phyloP scores from a whole-genome alignment of 1,140 invertebrate genomes.

The Paraescarpia echinospica region DNA sequence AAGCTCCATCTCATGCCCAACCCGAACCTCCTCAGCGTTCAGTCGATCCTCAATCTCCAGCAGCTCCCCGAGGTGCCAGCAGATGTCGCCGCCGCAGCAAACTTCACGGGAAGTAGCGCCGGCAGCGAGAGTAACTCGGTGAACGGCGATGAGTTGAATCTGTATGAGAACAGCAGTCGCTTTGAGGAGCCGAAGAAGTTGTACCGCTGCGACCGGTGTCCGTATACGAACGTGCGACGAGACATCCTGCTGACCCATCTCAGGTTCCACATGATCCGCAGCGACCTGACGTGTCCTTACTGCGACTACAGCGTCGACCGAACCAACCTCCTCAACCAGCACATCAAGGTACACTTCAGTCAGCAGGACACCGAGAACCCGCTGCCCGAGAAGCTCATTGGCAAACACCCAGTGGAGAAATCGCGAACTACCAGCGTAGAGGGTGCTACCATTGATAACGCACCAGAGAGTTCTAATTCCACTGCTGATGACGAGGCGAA shows the following conservation, averaged over 20 bases:
- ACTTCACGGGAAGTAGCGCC: conserved; percentile 42
- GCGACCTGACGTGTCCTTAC: conserved; percentile 73
- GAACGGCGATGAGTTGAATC: conserved; percentile 46
- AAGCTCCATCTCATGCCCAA: conserved; percentile 53
- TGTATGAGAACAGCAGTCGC: conserved; percentile 48
- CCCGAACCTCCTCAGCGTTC: conserved; percentile 52
- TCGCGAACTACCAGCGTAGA: background rate
- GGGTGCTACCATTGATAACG: background rate
- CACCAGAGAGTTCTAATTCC: background rate
- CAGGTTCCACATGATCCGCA: conserved; percentile 65
- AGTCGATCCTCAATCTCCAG: conserved; percentile 52
- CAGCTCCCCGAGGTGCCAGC: conserved; percentile 50
- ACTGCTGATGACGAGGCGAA: background rate
- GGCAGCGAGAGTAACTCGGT: conserved; percentile 45
- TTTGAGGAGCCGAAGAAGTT: conserved; percentile 55
- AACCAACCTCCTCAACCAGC: conserved; percentile 75
- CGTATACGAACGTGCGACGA: conserved; percentile 72
- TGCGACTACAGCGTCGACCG: conserved; percentile 81
- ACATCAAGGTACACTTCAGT: conserved; percentile 77
- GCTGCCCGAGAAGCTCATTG: background rate
- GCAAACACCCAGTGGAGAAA: background rate
- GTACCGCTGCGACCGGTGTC: conserved; percentile 73
- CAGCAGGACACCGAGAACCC: conserved; percentile 21
- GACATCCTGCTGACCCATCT: conserved; percentile 76
- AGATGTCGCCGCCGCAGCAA: conserved; percentile 51